These are phyloP conservation scores for Hirtodrosophila alboralis DNA, from an alignment of 2,888 invertebrate species.

Conservation along the genomic window DNA sequence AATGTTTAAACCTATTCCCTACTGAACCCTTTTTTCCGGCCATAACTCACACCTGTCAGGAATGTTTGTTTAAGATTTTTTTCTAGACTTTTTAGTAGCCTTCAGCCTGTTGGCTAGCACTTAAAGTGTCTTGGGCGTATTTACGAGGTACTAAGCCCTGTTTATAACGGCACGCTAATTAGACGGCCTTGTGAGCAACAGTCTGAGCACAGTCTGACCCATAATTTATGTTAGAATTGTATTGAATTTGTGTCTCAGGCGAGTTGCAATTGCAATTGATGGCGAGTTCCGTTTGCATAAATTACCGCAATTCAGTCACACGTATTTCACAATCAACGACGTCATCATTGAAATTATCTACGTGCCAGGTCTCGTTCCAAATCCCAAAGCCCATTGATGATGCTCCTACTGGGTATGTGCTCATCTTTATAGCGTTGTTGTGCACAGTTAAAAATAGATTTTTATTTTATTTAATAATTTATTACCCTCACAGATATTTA, in stretches of 20 bases:
- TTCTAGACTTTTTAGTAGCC: too few species aligned
- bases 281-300: conserved; percentile 61
- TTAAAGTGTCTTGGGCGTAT: too few species aligned
- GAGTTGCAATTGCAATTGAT: conserved; percentile 1
- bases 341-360: conserved; percentile 39
- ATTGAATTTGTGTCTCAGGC: conserved; percentile 2
- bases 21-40: too few species aligned
- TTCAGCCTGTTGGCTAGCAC: too few species aligned
- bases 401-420: conserved; percentile 48
- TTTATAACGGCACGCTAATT: not conserved
- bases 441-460: conserved; percentile 54
- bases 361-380: conserved; percentile 19
- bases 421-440: conserved; percentile 51
- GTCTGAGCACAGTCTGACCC: not conserved
- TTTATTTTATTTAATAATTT: conserved; percentile 45
- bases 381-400: conserved; percentile 12
- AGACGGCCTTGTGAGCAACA: not conserved
- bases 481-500: conserved; percentile 60
- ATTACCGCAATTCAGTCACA: conserved; percentile 21
- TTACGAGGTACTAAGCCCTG: not conserved
- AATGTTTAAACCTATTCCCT: too few species aligned
- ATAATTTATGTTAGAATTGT: not conserved
- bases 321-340: conserved; percentile 51
- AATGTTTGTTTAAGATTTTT: too few species aligned
- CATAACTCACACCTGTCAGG: too few species aligned